phyloP scores from a whole-genome alignment of 2,888 invertebrate genomes.

The Sarcophaga caerulescens region DNA sequence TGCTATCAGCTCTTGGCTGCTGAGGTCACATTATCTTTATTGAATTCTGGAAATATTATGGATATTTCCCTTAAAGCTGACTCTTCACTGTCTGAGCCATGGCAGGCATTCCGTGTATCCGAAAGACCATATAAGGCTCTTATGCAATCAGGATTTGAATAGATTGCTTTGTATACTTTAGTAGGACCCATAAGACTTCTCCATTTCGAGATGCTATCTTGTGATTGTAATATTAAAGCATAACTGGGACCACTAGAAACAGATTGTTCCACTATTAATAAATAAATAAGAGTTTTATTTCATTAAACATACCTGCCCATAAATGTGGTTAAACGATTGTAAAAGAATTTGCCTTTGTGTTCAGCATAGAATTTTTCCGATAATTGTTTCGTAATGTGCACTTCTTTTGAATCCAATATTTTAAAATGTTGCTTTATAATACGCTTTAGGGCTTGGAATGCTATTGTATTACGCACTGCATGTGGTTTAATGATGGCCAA shows the following conservation, averaged over 20 bases:
- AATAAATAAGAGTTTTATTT: not conserved
- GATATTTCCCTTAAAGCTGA: slow-evolving; percentile 90
- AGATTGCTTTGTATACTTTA: slow-evolving; percentile 91
- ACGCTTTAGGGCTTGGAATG: slow-evolving; percentile 86
- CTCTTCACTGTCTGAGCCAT: slow-evolving; percentile 91
- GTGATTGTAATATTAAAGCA: slow-evolving; percentile 88
- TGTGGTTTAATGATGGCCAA: slow-evolving; percentile 94
- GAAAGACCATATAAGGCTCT: slow-evolving; percentile 93
- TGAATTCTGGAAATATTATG: slow-evolving; percentile 93
- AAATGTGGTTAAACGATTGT: slow-evolving; percentile 89
- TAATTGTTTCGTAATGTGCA: slow-evolving; percentile 84
- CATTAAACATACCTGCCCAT: slow-evolving; percentile 86
- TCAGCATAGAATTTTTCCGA: slow-evolving; percentile 91
- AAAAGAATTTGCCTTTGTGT: slow-evolving; percentile 92
- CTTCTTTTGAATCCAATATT: slow-evolving; percentile 86
- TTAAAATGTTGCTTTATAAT: slow-evolving; percentile 88
- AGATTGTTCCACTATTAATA: not conserved
- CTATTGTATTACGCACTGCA: slow-evolving; percentile 88
- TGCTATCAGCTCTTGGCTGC: slow-evolving; percentile 19
- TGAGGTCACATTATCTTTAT: slow-evolving; percentile 55
- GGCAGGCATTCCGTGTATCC: slow-evolving; percentile 96
- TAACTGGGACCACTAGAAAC: slow-evolving; percentile 89
- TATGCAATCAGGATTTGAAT: slow-evolving; percentile 88
- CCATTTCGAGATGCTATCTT: slow-evolving; percentile 91
- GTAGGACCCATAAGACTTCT: slow-evolving; percentile 94